phyloP scores from a whole-genome alignment of 2,113 vertebrate species.

The Colaptes auratus region DNA sequence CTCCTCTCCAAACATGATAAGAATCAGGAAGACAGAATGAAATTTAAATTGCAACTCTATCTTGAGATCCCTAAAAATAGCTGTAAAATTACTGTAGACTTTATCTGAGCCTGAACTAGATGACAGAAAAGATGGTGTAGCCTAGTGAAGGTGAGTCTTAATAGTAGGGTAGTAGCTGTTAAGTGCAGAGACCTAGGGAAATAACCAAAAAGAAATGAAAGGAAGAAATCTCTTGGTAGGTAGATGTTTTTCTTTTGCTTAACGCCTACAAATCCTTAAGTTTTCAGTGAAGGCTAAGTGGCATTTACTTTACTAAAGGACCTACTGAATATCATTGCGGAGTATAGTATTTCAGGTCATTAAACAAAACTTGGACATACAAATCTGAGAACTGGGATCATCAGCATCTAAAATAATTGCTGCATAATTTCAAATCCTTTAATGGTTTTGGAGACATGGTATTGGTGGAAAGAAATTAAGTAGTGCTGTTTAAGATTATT shows the following conservation, averaged over 20 bases:
- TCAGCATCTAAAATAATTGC: background rate
- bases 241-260: background rate
- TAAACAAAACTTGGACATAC: background rate
- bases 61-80: conserved; percentile 17
- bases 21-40: conserved; percentile 49
- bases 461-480: background rate
- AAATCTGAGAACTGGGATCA: fast-evolving
- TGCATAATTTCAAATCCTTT: background rate
- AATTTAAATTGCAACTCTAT: conserved; percentile 46
- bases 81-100: conserved; percentile 37
- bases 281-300: background rate
- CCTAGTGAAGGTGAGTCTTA: background rate
- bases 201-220: background rate
- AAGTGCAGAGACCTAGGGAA: background rate
- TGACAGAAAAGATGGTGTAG: background rate
- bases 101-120: conserved; percentile 9
- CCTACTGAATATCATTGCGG: background rate
- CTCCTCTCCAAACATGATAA: conserved; percentile 1
- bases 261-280: background rate
- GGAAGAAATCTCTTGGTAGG: background rate
- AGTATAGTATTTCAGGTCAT: background rate
- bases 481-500: background rate
- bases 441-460: background rate
- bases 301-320: background rate
- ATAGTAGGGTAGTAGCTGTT: background rate